Evolutionary conservation across 1,140 invertebrate species (phyloP).

Genomic region (Philopotamus ludificatus): DNA sequence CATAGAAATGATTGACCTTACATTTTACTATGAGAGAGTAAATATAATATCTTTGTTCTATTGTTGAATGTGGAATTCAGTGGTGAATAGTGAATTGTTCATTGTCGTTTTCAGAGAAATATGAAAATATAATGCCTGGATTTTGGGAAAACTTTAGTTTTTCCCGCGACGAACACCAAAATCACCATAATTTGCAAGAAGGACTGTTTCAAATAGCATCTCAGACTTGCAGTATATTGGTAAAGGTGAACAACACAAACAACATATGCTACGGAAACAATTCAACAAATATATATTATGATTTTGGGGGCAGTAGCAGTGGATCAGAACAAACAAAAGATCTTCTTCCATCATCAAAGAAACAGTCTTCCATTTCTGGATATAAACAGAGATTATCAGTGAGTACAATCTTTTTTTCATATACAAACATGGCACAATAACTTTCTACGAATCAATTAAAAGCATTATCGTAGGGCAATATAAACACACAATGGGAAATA

Average conservation of each 20-base stretch:
- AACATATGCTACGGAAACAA: slow-evolving; percentile 68
- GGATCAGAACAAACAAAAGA: slow-evolving; percentile 47
- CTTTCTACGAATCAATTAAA: no score
- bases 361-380: slow-evolving; percentile 52
- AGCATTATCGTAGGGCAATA: no score
- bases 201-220: slow-evolving; percentile 71
- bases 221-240: slow-evolving; percentile 68
- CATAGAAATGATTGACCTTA: no score
- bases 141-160: slow-evolving; percentile 60
- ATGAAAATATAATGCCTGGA: slow-evolving; percentile 52
- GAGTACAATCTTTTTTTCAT: no score
- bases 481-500: no score
- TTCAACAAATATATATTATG: slow-evolving; percentile 62
- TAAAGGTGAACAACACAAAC: slow-evolving; percentile 72
- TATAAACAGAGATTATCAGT: slow-evolving; percentile 56
- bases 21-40: no score
- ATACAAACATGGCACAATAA: no score
- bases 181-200: slow-evolving; percentile 64
- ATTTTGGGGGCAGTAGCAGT: slow-evolving; percentile 51
- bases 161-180: slow-evolving; percentile 49
- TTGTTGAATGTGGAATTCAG: no score
- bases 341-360: slow-evolving; percentile 50
- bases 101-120: no score
- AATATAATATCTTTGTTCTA: no score
- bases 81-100: no score